A percentile compares a stretch with the other conserved stretches of the same genome.
These are phyloP conservation scores for Ibidorhyncha struthersii DNA, from an alignment of 2,113 vertebrate species.

Conservation along the genomic window DNA sequence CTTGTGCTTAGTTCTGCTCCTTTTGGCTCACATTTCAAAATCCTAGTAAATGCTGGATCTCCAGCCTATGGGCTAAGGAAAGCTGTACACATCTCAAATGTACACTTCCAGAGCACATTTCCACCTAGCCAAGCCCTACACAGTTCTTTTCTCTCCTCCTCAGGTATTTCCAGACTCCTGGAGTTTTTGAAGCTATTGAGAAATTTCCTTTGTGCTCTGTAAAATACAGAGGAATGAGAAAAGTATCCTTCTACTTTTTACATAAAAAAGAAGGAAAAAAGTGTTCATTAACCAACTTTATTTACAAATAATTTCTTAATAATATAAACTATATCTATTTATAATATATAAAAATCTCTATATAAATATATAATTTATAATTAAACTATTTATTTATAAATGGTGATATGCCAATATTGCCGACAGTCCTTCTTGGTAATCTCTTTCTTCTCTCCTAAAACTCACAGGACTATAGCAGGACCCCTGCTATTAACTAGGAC, in stretches of 20 bases:
- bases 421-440: not conserved
- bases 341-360: too few relatives aligned
- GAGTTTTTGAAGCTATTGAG: not conserved
- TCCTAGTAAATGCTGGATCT: not conserved
- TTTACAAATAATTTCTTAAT: not conserved
- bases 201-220: not conserved
- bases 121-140: not conserved
- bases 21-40: not conserved
- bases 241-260: not conserved
- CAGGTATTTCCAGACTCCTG: not conserved
- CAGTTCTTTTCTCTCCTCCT: not conserved
- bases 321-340: too few relatives aligned
- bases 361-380: too few relatives aligned
- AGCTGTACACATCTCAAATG: not conserved
- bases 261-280: not conserved
- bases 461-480: not conserved
- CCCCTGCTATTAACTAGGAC: not conserved
- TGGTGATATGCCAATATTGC: not conserved
- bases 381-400: not conserved
- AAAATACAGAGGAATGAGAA: not conserved
- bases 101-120: not conserved
- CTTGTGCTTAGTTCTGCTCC: not conserved
- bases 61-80: not conserved
- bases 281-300: not conserved
- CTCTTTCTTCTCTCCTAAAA: not conserved